Conservation (phyloP, 2,888 invertebrate species). For the Thymelicus acteon region DNA sequence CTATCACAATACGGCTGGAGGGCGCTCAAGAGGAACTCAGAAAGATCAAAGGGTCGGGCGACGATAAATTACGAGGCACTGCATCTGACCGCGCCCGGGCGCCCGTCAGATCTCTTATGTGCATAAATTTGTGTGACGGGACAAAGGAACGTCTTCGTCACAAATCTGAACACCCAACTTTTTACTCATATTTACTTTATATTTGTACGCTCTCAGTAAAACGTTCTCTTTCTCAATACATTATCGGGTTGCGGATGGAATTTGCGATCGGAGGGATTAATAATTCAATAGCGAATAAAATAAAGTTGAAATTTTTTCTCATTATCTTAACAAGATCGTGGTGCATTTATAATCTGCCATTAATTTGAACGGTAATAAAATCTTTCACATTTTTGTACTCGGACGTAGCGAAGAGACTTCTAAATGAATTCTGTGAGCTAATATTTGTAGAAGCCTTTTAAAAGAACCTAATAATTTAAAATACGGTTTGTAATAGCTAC, state of each 20-base stretch:
- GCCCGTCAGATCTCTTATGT: constrained; percentile 14
- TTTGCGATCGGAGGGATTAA: not conserved
- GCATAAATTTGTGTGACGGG: constrained; percentile 26
- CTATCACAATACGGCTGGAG: constrained; percentile 10
- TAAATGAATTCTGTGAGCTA: too few species aligned
- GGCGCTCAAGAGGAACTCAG: not conserved
- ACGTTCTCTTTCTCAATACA: not conserved
- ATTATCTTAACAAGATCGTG: too few species aligned
- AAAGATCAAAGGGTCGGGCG: constrained; percentile 33
- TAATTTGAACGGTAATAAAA: too few species aligned
- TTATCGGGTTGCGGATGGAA: not conserved
- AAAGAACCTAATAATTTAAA: too few species aligned
- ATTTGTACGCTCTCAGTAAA: not conserved
- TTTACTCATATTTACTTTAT: not conserved
- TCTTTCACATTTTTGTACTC: too few species aligned
- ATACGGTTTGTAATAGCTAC: too few species aligned
- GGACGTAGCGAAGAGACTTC: too few species aligned
- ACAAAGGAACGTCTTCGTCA: constrained; percentile 2
- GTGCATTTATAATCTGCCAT: too few species aligned
- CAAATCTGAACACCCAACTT: not conserved
- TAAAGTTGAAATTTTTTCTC: too few species aligned
- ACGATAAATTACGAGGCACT: constrained; percentile 26
- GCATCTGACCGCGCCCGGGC: constrained; percentile 23
- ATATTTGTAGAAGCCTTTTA: too few species aligned
- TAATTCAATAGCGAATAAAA: not conserved